Base-by-base conservation (phyloP, 1,140 invertebrate genomes). In the Bombus impatiens region DNA sequence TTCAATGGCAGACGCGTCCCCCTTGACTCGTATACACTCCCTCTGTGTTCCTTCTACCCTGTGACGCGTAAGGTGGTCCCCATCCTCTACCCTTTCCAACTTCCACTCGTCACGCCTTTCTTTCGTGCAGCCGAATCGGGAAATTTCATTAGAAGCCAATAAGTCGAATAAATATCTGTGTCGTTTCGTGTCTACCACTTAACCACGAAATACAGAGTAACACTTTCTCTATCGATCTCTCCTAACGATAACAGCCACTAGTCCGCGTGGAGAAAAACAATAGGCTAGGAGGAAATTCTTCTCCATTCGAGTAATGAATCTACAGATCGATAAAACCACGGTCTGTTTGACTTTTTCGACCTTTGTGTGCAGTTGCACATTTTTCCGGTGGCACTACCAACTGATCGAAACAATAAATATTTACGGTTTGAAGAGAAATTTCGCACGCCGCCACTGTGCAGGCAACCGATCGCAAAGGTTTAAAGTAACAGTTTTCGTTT, bases 81-180 rank as follows among this genome's bases (percentile, higher is more conserved):
- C 87, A 84, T 75, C 87, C 84, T 44, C 53, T 78, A 57, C 78
- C 82, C 35, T 82, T 35, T 35, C 25, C 53, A 57, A 74, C 18
- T 74, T 74, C 44, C 79, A 78, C 79, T 82, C 70, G 87, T 68
- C 62, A 47, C 22, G 37, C 47, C 59, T 44, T 57, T 25, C 59
- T 28, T n/a, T 47, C 86, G 32, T 65, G n/a, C 35, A 35, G 12
- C 15, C 37, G 25, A 6, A 65, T 44, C 79, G 75, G 44, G 62
- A 83, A 89, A 89, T 89, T 89, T 89, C 79, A 83, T 89, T 83
- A 89, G 42, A 37, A 84, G 74, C 76, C 75, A 75, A 53, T 82
- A 83, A 86, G 70, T 78, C 76, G 87, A 71, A 76, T 78, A 80
- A 89, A 88, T 83, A 86, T 89, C 83, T 22, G 3, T 3, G 1